Evolutionary conservation across 2,113 vertebrate species (phyloP).

Genomic region (Cyanoramphus novaezelandiae): DNA sequence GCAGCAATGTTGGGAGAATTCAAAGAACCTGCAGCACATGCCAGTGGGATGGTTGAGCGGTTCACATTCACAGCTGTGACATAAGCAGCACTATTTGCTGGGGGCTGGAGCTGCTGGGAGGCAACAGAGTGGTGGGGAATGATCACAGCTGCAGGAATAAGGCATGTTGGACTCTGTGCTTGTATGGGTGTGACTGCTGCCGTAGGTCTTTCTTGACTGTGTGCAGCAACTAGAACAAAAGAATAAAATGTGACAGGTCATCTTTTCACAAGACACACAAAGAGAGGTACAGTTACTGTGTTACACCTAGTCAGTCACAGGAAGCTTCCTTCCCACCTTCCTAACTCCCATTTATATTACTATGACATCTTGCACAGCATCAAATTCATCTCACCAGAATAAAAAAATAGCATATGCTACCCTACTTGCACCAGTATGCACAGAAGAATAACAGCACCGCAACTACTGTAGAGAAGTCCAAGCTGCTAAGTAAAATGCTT

Average conservation of each 20-base stretch:
- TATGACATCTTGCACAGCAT: not conserved
- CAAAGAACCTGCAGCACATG: constrained; percentile 83
- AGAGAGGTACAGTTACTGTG: not conserved
- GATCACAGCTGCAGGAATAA: constrained; percentile 77
- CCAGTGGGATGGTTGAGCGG: constrained; percentile 76
- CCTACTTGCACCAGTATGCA: not conserved
- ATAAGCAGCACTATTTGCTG: constrained; percentile 63
- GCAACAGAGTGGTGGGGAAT: constrained; percentile 74
- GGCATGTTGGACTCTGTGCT: constrained; percentile 78
- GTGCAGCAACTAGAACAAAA: constrained; percentile 79
- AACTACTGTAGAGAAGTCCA: not conserved
- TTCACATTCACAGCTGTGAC: constrained; percentile 65
- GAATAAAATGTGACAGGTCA: not conserved
- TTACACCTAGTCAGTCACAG: not conserved
- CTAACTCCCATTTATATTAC: not conserved
- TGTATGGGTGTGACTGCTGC: constrained; percentile 91
- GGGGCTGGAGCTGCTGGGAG: constrained; percentile 66
- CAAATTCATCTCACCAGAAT: not conserved
- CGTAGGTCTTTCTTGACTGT: constrained; percentile 91
- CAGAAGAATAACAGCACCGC: not conserved
- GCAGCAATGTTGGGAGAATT: constrained; percentile 79
- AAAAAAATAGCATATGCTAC: not conserved
- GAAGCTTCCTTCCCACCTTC: not conserved
- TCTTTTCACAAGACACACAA: not conserved
- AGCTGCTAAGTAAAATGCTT: not conserved